Evolutionary conservation across 2,888 invertebrate species (phyloP), one percentile per base, ranked within the genome.

Genomic region (Mesochorus sp.): DNA sequence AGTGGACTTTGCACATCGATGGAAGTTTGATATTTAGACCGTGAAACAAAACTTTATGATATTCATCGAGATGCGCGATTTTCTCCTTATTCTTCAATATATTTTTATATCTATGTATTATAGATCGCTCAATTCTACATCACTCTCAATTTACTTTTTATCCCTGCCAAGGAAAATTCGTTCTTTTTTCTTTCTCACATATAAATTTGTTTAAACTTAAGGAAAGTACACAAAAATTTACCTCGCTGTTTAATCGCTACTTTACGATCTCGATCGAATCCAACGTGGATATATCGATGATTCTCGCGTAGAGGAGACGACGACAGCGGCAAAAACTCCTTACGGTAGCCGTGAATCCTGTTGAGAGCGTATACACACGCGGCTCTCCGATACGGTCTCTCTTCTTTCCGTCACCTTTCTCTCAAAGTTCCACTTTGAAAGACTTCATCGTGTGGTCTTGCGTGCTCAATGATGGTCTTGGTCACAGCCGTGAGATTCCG

Each of bases 391-490:
- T 49, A 39, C 71, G 73, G 72, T 75, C 74, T 76, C 44, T 55
- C 70, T 51, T 66, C 75, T 67, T 73, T 71, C 59, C 71, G 78
- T 81, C 80, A 82, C 82, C 82, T 82, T 82, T 81, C 80, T 82
- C 82, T 82, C 75, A 80, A 80, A 81, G 81, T 82, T 82, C 80
- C 78, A 82, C 82, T 80, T 81, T 17, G 80, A 73, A 75, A 80
- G 73, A 80, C 72, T 77, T 77, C 77, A 80, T 80, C 79, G 70
- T 67, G 49, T 74, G 76, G 53, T 44, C 3, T 31, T 17, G 64
- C 67, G 39, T 34, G 39, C 64, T 72, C 70, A 62, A 55, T 78
- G 78, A 78, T 79, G 73, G 67, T 73, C 76, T 57, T 42, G 61
- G 51, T 62, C 68, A 51, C 28, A 26, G 55, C 31, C 75, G 51